Evolutionary conservation across 2,113 vertebrate species (phyloP).

Genomic region (Pelobates fuscus): DNA sequence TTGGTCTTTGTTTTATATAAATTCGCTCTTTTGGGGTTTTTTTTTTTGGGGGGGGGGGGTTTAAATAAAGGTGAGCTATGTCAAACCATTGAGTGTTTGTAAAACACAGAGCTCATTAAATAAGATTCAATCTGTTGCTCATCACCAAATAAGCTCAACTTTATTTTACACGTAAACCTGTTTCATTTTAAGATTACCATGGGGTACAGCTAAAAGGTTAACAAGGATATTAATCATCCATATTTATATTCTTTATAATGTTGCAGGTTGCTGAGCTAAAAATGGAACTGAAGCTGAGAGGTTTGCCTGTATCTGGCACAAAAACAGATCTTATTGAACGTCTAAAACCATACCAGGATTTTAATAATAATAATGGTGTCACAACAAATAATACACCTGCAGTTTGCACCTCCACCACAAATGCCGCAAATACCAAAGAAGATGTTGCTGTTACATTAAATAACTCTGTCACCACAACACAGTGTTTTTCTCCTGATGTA

Average conservation of each 20-base stretch:
- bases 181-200: too few species aligned
- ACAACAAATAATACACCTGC: slow-evolving; percentile 58
- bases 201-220: too few species aligned
- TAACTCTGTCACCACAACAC: slow-evolving; percentile 52
- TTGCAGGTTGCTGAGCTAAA: slow-evolving; percentile 92
- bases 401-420: slow-evolving; percentile 55
- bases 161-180: too few species aligned
- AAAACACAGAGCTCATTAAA: too few species aligned
- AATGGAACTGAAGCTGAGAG: slow-evolving; percentile 91
- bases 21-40: too few species aligned
- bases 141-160: too few species aligned
- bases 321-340: slow-evolving; percentile 95
- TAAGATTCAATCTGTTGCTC: too few species aligned
- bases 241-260: background rate
- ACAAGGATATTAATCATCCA: too few species aligned
- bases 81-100: too few species aligned
- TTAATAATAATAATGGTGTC: slow-evolving; percentile 57
- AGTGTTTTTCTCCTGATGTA: slow-evolving; percentile 64
- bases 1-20: too few species aligned
- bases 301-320: slow-evolving; percentile 93
- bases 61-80: too few species aligned
- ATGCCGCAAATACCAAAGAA: slow-evolving; percentile 52
- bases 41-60: too few species aligned
- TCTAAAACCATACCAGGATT: slow-evolving; percentile 89
- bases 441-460: slow-evolving; percentile 59